These are phyloP conservation scores for Pollimyrus isidori DNA, from an alignment of 2,113 vertebrate genomes.

Conservation along the genomic window DNA sequence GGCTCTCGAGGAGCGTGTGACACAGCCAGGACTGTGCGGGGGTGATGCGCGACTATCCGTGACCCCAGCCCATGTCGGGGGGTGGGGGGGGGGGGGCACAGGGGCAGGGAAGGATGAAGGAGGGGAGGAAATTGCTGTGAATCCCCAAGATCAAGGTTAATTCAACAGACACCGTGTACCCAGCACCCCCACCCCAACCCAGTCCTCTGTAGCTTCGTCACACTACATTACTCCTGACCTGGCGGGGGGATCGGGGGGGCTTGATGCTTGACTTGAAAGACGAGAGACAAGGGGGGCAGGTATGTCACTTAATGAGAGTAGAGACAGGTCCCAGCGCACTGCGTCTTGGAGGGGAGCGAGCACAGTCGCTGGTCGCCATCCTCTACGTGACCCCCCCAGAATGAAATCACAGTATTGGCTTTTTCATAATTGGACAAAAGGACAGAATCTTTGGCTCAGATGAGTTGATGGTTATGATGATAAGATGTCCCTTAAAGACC, in stretches of 20 bases:
- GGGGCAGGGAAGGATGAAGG: neutral
- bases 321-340: neutral
- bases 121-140: conserved; percentile 32
- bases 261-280: neutral
- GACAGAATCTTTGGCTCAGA: neutral
- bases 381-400: neutral
- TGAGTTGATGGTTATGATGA: neutral
- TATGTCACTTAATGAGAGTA: conserved; percentile 6
- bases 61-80: conserved; percentile 12
- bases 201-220: conserved; percentile 29
- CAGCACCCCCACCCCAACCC: neutral
- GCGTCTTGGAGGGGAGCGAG: neutral
- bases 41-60: conserved; percentile 16
- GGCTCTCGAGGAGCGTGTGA: neutral
- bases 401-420: neutral
- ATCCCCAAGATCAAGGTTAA: conserved; percentile 42
- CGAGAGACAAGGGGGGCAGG: neutral
- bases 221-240: conserved; percentile 34
- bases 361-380: neutral
- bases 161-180: conserved; percentile 26
- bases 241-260: conserved; percentile 17
- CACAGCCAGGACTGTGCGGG: neutral
- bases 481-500: neutral
- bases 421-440: neutral
- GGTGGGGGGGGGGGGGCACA: neutral